Evolutionary conservation across 2,797 vertebrate genomes (phyloP), one percentile per base, ranked within the genome.

Genomic region (Pseudomugil gertrudae): DNA sequence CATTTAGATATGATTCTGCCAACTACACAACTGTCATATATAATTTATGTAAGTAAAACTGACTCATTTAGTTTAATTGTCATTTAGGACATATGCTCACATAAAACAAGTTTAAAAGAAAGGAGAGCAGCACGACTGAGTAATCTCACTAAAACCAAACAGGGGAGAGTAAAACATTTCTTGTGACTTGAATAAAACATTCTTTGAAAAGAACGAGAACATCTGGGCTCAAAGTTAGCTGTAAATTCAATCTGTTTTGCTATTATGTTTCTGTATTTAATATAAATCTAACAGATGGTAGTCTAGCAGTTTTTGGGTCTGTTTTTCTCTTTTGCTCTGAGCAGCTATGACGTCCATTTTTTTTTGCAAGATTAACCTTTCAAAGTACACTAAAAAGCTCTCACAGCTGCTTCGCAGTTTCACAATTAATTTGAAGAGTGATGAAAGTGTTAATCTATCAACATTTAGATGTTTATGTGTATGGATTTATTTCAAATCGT

Each of bases 321-420:
- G 76, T 38, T 78, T 74, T 80, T 74, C 69, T 79, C 63, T 45
- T 84, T 61, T 24, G 40, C 53, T 54, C 56, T 69, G 66, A 62
- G 24, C 55, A 36, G 30, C 11, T 26, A 59, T 51, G 2, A 45
- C 6, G 7, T 57, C 21, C 48, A 47, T 60, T 66, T 10, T 48
- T 55, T 17, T 43, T 64, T 24, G 5, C 7, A 61, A 64, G 35
- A 62, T 47, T 48, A 17, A 67, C 7, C 43, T 77, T 38, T 59
- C 57, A 19, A 30, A 61, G 26, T 35, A 63, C 45, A 69, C 48
- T 63, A 47, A 57, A 54, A 40, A 60, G 50, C 55, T 68, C 5
- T 38, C 27, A 29, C 59, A 64, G 72, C 57, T 67, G 57, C 50
- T 54, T 54, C 40, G 29, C 24, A 27, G 67, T 50, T 23, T 55